phyloP scores from a whole-genome alignment of 2,797 vertebrate species.

The Lepilemur ruficaudatus region DNA sequence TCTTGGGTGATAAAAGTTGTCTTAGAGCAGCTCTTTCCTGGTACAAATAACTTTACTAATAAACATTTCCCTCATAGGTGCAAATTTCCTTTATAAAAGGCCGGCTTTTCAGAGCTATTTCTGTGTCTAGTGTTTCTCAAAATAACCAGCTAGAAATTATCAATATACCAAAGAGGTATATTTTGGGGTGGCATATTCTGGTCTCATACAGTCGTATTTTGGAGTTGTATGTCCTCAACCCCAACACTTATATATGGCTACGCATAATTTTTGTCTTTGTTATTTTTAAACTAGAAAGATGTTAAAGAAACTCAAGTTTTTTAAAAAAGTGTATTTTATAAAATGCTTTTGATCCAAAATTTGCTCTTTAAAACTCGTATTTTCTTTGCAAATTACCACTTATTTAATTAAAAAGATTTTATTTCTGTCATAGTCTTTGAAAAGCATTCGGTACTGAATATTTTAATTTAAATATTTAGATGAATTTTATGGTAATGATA shows the following conservation, averaged over 20 bases:
- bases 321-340: not conserved
- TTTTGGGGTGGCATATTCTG: not conserved
- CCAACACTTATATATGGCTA: not conserved
- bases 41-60: not conserved
- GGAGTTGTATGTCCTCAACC: not conserved
- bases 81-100: not conserved
- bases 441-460: not conserved
- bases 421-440: not conserved
- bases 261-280: not conserved
- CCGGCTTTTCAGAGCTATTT: not conserved
- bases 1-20: not conserved
- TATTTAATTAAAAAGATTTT: not conserved
- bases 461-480: not conserved
- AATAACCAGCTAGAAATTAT: not conserved
- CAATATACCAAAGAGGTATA: not conserved
- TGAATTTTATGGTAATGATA: not conserved
- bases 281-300: not conserved
- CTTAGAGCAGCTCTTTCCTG: not conserved
- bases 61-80: not conserved
- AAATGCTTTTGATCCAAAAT: not conserved
- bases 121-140: not conserved
- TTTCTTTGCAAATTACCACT: not conserved
- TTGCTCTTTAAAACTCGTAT: not conserved
- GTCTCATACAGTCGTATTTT: not conserved
- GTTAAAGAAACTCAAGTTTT: not conserved